These are phyloP conservation scores for Stegana nigrithorax DNA, from an alignment of 2,888 invertebrate genomes.

Conservation along the genomic window DNA sequence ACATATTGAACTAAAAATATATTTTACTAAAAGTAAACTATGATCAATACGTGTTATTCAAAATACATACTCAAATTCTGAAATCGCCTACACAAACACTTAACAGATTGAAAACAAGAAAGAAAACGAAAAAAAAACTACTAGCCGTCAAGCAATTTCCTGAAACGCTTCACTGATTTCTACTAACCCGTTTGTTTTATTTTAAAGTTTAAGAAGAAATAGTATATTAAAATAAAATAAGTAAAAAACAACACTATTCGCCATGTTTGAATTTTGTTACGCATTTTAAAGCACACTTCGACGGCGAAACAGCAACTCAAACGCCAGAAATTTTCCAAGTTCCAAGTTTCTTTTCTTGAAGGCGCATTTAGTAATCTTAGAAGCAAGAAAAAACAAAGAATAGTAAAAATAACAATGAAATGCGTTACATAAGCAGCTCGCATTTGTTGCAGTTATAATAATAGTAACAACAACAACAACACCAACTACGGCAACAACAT, in stretches of 20 bases:
- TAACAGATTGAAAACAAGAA: too few relatives aligned
- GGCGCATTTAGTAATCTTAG: constrained; percentile 33
- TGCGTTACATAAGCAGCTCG: constrained; percentile 37
- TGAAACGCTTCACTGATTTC: constrained; percentile 55
- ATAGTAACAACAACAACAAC: constrained; percentile 19
- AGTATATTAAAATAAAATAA: too few relatives aligned
- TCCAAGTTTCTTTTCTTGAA: too few relatives aligned
- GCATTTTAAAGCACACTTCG: neutral
- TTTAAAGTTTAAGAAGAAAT: too few relatives aligned
- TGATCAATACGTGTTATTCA: neutral
- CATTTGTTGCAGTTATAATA: constrained; percentile 39
- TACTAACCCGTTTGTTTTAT: too few relatives aligned
- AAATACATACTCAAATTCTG: too few relatives aligned
- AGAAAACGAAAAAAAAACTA: constrained; percentile 37
- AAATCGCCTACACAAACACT: too few relatives aligned
- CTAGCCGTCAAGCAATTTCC: constrained; percentile 44
- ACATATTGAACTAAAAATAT: constrained; percentile 36
- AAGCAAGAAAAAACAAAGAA: constrained; percentile 38
- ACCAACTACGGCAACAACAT: constrained; percentile 24
- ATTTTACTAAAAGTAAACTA: neutral
- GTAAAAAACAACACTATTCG: too few relatives aligned
- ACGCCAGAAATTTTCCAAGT: too few relatives aligned
- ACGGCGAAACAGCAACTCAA: too few relatives aligned
- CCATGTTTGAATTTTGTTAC: neutral
- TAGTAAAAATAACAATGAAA: neutral